A percentile compares a stretch with the other conserved stretches of the same genome.
Evolutionary conservation across 1,140 invertebrate genomes (phyloP).

Genomic region (Daktulosphaira vitifoliae): DNA sequence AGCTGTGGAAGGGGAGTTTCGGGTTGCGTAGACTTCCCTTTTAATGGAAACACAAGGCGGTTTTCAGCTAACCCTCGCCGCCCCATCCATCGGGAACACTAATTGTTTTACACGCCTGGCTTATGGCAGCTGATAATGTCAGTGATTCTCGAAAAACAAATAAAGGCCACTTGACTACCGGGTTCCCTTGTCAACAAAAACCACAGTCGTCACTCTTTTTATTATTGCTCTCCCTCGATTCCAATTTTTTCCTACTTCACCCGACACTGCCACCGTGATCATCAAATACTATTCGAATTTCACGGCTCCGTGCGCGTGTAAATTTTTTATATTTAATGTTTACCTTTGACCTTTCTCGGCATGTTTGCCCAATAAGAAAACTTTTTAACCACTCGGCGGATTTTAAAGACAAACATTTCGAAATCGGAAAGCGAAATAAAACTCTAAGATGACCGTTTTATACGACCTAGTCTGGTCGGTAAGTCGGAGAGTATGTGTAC

Average conservation of each 20-base stretch:
- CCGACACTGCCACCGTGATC: no score
- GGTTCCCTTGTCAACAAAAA: constrained; percentile 30
- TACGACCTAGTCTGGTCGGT: not conserved
- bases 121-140: constrained; percentile 29
- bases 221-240: no score
- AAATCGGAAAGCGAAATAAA: constrained; percentile 19
- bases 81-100: not conserved
- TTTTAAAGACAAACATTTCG: constrained; percentile 19
- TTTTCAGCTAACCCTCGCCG: not conserved
- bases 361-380: not conserved
- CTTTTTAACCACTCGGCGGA: constrained; percentile 26
- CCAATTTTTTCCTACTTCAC: not conserved
- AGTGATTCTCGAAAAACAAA: constrained; percentile 19
- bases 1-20: not conserved
- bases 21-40: constrained; percentile 21
- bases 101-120: constrained; percentile 30
- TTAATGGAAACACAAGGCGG: constrained; percentile 24
- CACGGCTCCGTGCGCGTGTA: not conserved
- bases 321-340: not conserved
- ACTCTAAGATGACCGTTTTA: constrained; percentile 20
- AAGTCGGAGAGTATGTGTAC: not conserved
- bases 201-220: not conserved
- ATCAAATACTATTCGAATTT: not conserved
- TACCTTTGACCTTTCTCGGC: not conserved
- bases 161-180: constrained; percentile 30